Base-by-base conservation (phyloP, 1,140 invertebrate genomes). In the Listronotus bonariensis region DNA sequence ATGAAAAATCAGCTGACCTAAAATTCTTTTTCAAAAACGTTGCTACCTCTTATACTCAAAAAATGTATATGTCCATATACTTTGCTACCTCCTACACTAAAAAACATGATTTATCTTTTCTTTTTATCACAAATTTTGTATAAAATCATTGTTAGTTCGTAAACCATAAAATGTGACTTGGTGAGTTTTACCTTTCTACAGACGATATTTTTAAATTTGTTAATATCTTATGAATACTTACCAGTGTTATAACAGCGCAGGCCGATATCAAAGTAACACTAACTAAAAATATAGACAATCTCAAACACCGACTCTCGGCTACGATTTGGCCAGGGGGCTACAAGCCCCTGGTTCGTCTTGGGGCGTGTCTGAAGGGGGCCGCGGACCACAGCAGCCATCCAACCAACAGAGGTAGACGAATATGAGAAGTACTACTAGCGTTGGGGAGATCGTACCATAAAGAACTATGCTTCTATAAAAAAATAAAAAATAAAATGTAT, bases 231-330 rank as follows among this genome's bases (percentile, higher is more conserved):
- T 20, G n/a, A 54, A 15, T 31, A 77, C 82, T 84, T 82, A 90
- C 89, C 80, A 90, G 78, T 68, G 87, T 88, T 31, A 90, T 85
- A 26, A 90, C 84, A 32, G 88, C 85, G 71, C 87, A 89, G 0
- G 85, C 78, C 7, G 86, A 84, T 52, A 90, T 86, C 14, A 90
- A 79, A 34, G 83, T 74, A n/a, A 87, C 84, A 8, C 87, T 84
- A 6, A 89, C 80, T 8, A 89, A 71, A 72, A 90, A 90, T 71
- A 89, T 85, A 2, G 86, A 82, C 32, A 90, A 74, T 60, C 89
- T 79, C 14, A 90, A 78, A 72, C 84, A 87, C 36, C 86, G 79
- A 71, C 86, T 88, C 55, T 81, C 84, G 34, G 85, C 82, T 14
- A 89, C 86, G 15, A 89, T 84, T 77, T 87, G 80, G 62, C 83